phyloP scores from a whole-genome alignment of 2,797 vertebrate species.

The Crenuchus spilurus region DNA sequence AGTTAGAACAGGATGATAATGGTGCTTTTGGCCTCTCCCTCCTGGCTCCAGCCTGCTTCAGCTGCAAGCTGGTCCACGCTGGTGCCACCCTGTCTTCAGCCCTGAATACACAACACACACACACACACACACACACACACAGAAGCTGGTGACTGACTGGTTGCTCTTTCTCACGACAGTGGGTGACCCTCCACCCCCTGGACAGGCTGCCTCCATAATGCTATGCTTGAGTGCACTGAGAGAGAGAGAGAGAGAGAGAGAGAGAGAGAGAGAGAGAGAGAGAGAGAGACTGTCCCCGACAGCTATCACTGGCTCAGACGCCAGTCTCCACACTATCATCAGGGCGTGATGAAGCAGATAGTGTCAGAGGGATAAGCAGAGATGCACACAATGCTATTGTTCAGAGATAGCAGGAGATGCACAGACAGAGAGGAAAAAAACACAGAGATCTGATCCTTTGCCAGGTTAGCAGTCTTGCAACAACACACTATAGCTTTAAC shows the following conservation, averaged over 20 bases:
- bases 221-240: constrained; percentile 67
- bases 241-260: constrained; percentile 50
- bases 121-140: constrained; percentile 23
- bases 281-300: constrained; percentile 51
- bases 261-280: constrained; percentile 33
- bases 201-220: constrained; percentile 53
- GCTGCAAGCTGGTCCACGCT: constrained; percentile 59
- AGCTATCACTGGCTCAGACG: constrained; percentile 68
- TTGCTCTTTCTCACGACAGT: constrained; percentile 74
- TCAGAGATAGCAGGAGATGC: constrained; percentile 62
- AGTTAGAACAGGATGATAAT: constrained; percentile 64
- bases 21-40: constrained; percentile 67
- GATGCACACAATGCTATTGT: constrained; percentile 55
- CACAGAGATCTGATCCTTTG: constrained; percentile 44
- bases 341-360: constrained; percentile 70
- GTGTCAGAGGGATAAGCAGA: constrained; percentile 64
- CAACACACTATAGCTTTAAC: constrained; percentile 23
- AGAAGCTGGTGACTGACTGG: constrained; percentile 63
- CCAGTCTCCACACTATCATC: constrained; percentile 69
- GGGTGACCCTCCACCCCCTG: constrained; percentile 43
- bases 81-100: constrained; percentile 77
- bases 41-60: constrained; percentile 62
- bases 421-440: constrained; percentile 60
- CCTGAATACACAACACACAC: constrained; percentile 40
- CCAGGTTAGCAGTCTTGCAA: constrained; percentile 47